phyloP scores from a whole-genome alignment of 2,797 vertebrate genomes.

The Mormyrus hasselquistii region DNA sequence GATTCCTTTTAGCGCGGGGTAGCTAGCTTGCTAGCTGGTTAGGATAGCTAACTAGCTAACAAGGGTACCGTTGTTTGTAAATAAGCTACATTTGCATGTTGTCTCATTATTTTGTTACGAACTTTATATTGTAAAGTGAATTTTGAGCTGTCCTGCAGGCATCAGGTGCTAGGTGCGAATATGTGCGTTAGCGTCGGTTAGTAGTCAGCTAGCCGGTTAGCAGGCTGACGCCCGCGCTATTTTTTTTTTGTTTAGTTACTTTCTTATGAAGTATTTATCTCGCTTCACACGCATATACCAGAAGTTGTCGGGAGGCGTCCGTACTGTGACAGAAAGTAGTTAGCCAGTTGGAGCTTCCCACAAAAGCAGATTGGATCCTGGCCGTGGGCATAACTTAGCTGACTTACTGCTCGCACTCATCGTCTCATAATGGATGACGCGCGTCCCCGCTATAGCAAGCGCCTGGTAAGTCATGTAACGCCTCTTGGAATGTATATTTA shows the following conservation, averaged over 20 bases:
- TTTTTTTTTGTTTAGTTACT: not conserved
- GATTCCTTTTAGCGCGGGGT: constrained; percentile 33
- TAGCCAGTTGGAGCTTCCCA: not conserved
- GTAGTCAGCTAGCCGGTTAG: constrained; percentile 1
- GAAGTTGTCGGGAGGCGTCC: not conserved
- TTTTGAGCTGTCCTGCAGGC: not conserved
- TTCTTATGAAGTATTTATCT: not conserved
- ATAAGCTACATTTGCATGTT: not conserved
- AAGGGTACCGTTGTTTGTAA: not conserved
- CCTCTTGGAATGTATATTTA: not conserved
- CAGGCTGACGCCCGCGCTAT: not conserved
- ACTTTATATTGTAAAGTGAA: constrained; percentile 14
- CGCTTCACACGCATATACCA: not conserved
- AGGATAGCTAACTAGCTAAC: constrained; percentile 5
- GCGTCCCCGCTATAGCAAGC: constrained; percentile 80
- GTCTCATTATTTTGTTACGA: constrained; percentile 10
- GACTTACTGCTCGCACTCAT: not conserved
- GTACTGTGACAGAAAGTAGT: not conserved
- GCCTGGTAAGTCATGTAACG: constrained; percentile 72
- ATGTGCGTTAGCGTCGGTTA: not conserved
- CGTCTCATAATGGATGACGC: constrained; percentile 64
- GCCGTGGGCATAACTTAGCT: not conserved
- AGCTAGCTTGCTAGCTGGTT: constrained; percentile 25
- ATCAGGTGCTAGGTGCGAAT: not conserved
- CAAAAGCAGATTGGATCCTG: not conserved